Percentiles rank a stretch among this genome's conserved stretches.
These are phyloP conservation scores for Parambassis ranga DNA, from an alignment of 2,797 vertebrate genomes.

Conservation along the genomic window DNA sequence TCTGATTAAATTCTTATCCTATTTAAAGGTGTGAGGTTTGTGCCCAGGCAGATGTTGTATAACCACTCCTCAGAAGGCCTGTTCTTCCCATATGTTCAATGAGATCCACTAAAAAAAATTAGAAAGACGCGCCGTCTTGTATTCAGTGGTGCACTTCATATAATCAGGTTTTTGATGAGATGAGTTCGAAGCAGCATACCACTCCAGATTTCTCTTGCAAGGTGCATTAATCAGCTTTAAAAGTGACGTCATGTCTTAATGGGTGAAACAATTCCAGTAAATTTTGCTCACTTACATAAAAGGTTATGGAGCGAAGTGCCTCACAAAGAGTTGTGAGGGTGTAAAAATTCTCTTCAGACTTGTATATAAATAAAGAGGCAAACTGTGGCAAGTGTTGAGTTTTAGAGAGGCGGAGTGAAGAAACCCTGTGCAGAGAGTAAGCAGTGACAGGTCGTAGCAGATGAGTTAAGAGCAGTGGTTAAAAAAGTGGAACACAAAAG, in stretches of 20 bases:
- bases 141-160: no score
- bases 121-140: no score
- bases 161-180: slow-evolving; percentile 11
- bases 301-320: background rate
- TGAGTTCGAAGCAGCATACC: background rate
- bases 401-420: background rate
- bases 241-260: slow-evolving; percentile 7
- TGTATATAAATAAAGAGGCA: background rate
- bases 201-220: slow-evolving; percentile 15
- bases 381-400: background rate
- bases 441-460: slow-evolving; percentile 2
- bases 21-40: no score
- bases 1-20: no score
- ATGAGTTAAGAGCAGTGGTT: background rate
- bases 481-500: slow-evolving; percentile 3
- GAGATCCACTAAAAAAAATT: no score
- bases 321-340: background rate
- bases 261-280: slow-evolving; percentile 9
- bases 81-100: no score
- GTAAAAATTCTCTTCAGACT: background rate
- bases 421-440: background rate
- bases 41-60: no score
- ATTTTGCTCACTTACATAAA: background rate
- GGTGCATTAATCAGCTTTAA: slow-evolving; percentile 17
- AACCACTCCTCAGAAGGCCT: no score